Evolutionary conservation across 2,888 invertebrate genomes (phyloP), one percentile per base, ranked within the genome.

Genomic region (Cephonodes hylas): DNA sequence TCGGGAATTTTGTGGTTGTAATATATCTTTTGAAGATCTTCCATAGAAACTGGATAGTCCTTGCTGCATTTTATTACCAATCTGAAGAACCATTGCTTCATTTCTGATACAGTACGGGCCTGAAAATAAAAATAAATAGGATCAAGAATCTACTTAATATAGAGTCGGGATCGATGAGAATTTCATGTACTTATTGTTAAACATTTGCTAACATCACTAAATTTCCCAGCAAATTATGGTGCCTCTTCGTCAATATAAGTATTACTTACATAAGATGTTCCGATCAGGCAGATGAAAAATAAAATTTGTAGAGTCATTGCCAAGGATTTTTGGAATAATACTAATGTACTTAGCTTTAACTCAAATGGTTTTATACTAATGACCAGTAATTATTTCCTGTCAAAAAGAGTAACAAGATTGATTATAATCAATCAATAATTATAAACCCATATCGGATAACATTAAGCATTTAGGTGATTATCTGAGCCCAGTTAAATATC

Each of bases 1-100:
- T 84, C 78, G 0, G 93, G 91, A 25, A 88, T 63, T 65, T 88
- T 84, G 63, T 89, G 85, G 34, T 84, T 75, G 60, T 88, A n/a
- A n/a, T n/a, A 76, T 64, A 89, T 70, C 75, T 77, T 73, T n/a
- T 74, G 62, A 63, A 90, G 74, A 42, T 91, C 89, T 1, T 84
- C 80, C 0, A 79, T 63, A 0, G 79, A 62, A 2, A 91, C 73
- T 0, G 80, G 72, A 58, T 80, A 68, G 0, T 88, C 81, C 20
- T 78, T 81, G 65, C 73, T 83, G 67, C 92, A 92, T 34, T 81
- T 80, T 8, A 88, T 42, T 1, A 81, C 87, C 61, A 83, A 72
- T 25, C 79, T 68, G 38, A 90, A 62, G 67, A 89, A 87, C 80
- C 78, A 83, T 56, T 76, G 67, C 64, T 81, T 84, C 13, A 91